Percentiles rank a stretch among this genome's conserved stretches.
Conservation (phyloP, 2,888 invertebrate species). For the Bhutanitis thaidina region DNA sequence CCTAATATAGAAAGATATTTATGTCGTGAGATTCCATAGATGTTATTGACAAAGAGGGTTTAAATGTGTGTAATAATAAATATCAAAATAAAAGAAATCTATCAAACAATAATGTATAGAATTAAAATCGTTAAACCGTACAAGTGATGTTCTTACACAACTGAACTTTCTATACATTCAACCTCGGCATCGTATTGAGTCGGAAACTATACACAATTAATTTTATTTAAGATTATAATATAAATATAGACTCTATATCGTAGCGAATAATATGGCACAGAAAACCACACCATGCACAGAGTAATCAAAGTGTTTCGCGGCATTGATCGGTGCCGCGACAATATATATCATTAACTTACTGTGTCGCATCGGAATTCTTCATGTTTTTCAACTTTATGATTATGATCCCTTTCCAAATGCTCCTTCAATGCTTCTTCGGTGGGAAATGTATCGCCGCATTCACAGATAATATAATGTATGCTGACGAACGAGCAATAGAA, state of each 20-base stretch:
- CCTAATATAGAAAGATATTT: too few relatives aligned
- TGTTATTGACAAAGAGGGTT: too few relatives aligned
- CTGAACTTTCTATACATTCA: too few relatives aligned
- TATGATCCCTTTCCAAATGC: constrained; percentile 50
- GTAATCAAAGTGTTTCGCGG: constrained; percentile 1
- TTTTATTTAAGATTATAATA: too few relatives aligned
- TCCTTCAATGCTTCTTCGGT: constrained; percentile 45
- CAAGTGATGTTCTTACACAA: too few relatives aligned
- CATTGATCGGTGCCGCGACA: not conserved
- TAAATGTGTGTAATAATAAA: too few relatives aligned
- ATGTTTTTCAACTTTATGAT: constrained; percentile 40
- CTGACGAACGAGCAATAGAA: constrained; percentile 58
- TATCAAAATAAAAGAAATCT: too few relatives aligned
- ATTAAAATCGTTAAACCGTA: too few relatives aligned
- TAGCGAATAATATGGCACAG: not conserved
- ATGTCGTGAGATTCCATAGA: too few relatives aligned
- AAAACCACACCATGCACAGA: constrained; percentile 9
- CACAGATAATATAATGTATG: constrained; percentile 64
- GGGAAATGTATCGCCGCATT: constrained; percentile 58
- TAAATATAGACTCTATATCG: not conserved
- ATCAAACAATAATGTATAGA: too few relatives aligned
- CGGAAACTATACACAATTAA: too few relatives aligned
- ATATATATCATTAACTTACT: constrained; percentile 23
- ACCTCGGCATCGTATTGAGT: too few relatives aligned
- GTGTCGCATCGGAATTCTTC: constrained; percentile 33